Evolutionary conservation across 2,888 invertebrate genomes (phyloP), one percentile per base, ranked within the genome.

Genomic region (Protonemura montana): DNA sequence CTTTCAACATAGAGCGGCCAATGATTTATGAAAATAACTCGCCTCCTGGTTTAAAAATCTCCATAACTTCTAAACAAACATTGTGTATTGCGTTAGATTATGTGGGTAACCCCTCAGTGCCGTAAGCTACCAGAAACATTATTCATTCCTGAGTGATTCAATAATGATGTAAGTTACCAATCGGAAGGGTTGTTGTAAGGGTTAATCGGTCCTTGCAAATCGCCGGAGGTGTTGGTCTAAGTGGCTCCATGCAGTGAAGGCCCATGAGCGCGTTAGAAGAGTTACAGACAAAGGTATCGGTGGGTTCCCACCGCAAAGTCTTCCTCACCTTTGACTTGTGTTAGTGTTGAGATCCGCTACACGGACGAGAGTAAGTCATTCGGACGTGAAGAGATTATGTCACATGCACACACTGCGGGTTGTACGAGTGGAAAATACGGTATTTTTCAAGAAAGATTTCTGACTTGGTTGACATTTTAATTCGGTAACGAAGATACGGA

Each of bases 141-240:
- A 59, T 59, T 59, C 59, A 7, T 59, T 16, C n/a, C 59, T 13
- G 21, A 59, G 16, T 59, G 59, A 59, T 21, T 59, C 59, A 21
- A 59, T 59, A 59, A 59, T 59, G 59, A 59, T 59, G 16, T 1
- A 21, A 1, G 59, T 59, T 59, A 10, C 59, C 59, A 81, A 29
- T 29, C 81, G 81, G 21, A 27, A 0, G 1, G 80, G 16, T 16
- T 29, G 6, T 27, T 13, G 30, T 2, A 81, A 81, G 81, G 81
- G 81, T 81, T 81, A 81, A 81, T 27, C 81, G 81, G 29, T 30
- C 81, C 81, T 83, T 83, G 26, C 41, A 35, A 42, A 83, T 83
- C 7, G 82, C 82, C 82, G 42, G 82, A 83, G 82, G 82, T 83
- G 82, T 83, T n/a, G 41, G 16, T 5, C 25, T 83, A 83, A 83